These are phyloP conservation scores for Drosophila lowei DNA, from an alignment of 1,140 invertebrate genomes.

Conservation along the genomic window DNA sequence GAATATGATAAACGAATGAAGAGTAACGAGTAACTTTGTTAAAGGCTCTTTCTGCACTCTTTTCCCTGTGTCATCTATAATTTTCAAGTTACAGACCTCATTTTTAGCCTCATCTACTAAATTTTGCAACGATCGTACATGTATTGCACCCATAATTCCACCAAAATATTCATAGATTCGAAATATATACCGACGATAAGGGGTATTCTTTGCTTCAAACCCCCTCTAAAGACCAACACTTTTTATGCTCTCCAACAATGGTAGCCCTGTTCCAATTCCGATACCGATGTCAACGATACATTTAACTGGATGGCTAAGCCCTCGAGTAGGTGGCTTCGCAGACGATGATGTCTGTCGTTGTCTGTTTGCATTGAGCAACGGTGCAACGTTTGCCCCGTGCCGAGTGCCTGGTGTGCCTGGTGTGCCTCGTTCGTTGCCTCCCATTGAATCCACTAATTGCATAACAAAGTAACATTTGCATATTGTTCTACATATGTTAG, in stretches of 20 bases:
- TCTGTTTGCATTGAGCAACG: slow-evolving; percentile 23
- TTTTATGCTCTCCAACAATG: slow-evolving; percentile 3
- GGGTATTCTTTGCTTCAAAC: neutral
- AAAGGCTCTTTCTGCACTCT: neutral
- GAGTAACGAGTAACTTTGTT: neutral
- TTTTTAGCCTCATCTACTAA: too few relatives aligned
- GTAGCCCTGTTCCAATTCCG: slow-evolving; percentile 42
- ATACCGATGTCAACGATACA: slow-evolving; percentile 63
- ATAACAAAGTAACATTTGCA: slow-evolving; percentile 83
- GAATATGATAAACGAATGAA: too few relatives aligned
- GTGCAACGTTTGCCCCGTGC: slow-evolving; percentile 44
- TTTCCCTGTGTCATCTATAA: too few relatives aligned
- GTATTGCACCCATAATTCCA: too few relatives aligned
- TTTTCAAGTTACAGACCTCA: too few relatives aligned
- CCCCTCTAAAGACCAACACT: neutral
- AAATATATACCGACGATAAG: too few relatives aligned
- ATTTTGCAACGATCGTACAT: too few relatives aligned
- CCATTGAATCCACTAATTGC: slow-evolving; percentile 82
- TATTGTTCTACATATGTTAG: slow-evolving; percentile 76
- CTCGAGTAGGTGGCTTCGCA: slow-evolving; percentile 38
- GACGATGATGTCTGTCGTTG: slow-evolving; percentile 36
- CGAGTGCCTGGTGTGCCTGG: slow-evolving; percentile 7
- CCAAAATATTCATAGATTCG: too few relatives aligned
- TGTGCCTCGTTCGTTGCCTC: slow-evolving; percentile 53
- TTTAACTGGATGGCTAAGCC: slow-evolving; percentile 62